phyloP scores from a whole-genome alignment of 2,113 vertebrate genomes.

The Grallaria varia region DNA sequence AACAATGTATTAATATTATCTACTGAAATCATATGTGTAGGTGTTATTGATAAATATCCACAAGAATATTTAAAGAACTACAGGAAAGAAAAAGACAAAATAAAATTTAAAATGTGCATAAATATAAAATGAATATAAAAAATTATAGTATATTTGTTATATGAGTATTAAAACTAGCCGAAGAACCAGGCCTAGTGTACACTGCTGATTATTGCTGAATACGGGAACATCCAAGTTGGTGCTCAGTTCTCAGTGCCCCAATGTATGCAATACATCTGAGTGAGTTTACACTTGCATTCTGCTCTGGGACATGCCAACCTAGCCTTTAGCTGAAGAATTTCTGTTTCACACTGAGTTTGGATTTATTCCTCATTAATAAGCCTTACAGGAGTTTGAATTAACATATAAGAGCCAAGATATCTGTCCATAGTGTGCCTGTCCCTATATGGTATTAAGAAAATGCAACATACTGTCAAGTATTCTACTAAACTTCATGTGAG shows the following conservation, averaged over 20 bases:
- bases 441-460: not conserved
- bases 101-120: not conserved
- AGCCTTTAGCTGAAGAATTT: not conserved
- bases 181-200: not conserved
- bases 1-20: not conserved
- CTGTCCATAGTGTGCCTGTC: not conserved
- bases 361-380: not conserved
- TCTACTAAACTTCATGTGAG: not conserved
- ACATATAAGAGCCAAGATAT: not conserved
- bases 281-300: not conserved
- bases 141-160: not conserved
- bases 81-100: not conserved
- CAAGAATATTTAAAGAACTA: not conserved
- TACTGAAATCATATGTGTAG: not conserved
- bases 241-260: not conserved
- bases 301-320: not conserved
- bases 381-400: not conserved
- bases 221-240: not conserved
- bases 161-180: not conserved
- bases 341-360: not conserved
- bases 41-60: not conserved
- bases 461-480: not conserved
- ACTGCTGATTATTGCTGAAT: not conserved
- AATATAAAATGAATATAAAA: not conserved
- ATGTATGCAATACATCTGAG: not conserved